Evolutionary conservation across 2,888 invertebrate genomes (phyloP).

Genomic region (Isotomurus palustris): DNA sequence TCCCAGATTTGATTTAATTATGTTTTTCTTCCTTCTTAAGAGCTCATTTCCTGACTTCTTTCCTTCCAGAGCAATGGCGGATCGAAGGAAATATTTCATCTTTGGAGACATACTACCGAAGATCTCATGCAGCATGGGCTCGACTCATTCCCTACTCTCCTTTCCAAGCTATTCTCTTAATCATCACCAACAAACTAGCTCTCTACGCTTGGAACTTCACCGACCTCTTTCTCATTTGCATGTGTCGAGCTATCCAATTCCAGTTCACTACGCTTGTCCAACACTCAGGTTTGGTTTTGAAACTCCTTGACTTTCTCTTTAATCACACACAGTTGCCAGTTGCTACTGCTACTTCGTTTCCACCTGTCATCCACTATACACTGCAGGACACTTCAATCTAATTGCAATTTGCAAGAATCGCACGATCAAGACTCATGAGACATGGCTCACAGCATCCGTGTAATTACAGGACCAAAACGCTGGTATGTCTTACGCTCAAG

Average conservation of each 20-base stretch:
- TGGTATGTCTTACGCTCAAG: neutral
- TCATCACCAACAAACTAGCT: constrained; percentile 22
- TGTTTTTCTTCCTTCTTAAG: neutral
- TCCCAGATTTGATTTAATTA: no score
- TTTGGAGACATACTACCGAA: constrained; percentile 18
- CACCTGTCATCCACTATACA: no score
- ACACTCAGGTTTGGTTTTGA: neutral
- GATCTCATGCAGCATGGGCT: constrained; percentile 22
- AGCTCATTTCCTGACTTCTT: no score
- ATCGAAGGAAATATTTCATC: constrained; percentile 15
- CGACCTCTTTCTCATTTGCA: constrained; percentile 19
- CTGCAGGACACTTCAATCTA: no score
- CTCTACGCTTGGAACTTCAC: constrained; percentile 28
- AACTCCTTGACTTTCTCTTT: no score
- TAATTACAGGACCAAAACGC: neutral
- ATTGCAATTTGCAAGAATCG: no score
- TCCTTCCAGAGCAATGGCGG: neutral
- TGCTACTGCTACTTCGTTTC: no score
- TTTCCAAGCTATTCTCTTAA: constrained; percentile 10
- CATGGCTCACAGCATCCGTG: no score
- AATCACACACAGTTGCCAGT: no score
- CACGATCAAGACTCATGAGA: no score
- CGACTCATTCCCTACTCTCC: constrained; percentile 14
- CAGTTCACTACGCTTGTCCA: neutral
- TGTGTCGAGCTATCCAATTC: constrained; percentile 7